These are phyloP conservation scores for Lasioglossum zephyrum DNA, from an alignment of 2,888 invertebrate species.

Conservation along the genomic window DNA sequence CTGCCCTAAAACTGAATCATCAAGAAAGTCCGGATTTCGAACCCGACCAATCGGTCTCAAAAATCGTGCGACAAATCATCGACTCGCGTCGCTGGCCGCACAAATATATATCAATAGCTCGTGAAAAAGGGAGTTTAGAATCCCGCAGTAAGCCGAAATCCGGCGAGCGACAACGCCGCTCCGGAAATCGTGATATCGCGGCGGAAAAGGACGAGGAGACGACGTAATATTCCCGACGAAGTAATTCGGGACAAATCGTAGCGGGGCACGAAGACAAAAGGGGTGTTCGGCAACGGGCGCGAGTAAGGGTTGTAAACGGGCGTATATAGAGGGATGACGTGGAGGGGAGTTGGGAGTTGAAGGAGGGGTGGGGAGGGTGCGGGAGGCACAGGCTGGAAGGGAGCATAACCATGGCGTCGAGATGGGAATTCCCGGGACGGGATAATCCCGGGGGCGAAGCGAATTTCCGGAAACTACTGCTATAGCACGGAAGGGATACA, in stretches of 20 bases:
- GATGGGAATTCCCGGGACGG: slow-evolving; percentile 70
- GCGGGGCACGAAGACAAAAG: slow-evolving; percentile 50
- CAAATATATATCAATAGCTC: not conserved
- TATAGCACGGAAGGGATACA: slow-evolving; percentile 69
- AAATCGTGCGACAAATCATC: not conserved
- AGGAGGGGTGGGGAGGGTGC: too few relatives aligned
- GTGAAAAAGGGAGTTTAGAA: not conserved
- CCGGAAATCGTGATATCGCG: slow-evolving; percentile 4
- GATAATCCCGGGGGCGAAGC: slow-evolving; percentile 72
- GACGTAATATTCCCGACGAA: slow-evolving; percentile 63
- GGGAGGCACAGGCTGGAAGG: slow-evolving; percentile 15
- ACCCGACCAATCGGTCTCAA: not conserved
- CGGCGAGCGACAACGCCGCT: not conserved
- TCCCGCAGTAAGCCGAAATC: not conserved
- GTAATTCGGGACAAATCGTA: slow-evolving; percentile 70
- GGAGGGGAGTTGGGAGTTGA: not conserved
- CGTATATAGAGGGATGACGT: not conserved
- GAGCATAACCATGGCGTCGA: slow-evolving; percentile 60
- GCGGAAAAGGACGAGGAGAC: not conserved
- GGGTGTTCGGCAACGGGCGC: slow-evolving; percentile 11
- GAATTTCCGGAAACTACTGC: slow-evolving; percentile 72
- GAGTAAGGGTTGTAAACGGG: slow-evolving; percentile 35
- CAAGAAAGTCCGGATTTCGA: not conserved
- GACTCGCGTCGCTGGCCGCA: not conserved
- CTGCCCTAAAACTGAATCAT: too few relatives aligned